Conservation (phyloP, 1,140 invertebrate species). For the Propsilocerus akamusi region DNA sequence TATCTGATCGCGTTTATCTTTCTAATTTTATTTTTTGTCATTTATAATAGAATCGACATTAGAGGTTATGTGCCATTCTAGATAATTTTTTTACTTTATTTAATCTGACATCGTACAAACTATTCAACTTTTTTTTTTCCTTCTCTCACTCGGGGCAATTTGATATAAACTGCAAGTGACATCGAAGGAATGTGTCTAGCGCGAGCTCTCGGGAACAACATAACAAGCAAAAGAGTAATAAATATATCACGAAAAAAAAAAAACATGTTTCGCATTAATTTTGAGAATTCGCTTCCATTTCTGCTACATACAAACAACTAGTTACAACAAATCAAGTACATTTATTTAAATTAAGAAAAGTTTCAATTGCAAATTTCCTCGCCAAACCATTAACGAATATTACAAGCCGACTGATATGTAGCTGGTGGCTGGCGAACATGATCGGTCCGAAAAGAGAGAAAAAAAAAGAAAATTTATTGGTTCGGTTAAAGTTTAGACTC, state of each 20-base stretch:
- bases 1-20: no score
- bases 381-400: not conserved
- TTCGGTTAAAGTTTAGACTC: not conserved
- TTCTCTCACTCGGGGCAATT: no score
- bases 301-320: not conserved
- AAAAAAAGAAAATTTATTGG: conserved; percentile 2
- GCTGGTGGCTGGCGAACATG: no score
- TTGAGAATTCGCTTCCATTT: not conserved
- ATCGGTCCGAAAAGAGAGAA: no score
- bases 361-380: not conserved
- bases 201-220: not conserved
- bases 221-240: no score
- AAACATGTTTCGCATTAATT: not conserved
- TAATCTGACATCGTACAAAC: not conserved
- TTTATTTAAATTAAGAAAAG: not conserved
- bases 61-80: no score
- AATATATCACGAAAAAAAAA: no score
- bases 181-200: not conserved
- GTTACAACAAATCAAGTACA: not conserved
- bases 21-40: no score
- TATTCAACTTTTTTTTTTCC: no score
- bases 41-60: no score
- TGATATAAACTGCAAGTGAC: not conserved
- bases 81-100: no score
- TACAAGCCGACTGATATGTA: no score